Conservation (phyloP, 30 jellyfish, hydroid and myxozoan species). For the Cassiopea xamachana region DNA sequence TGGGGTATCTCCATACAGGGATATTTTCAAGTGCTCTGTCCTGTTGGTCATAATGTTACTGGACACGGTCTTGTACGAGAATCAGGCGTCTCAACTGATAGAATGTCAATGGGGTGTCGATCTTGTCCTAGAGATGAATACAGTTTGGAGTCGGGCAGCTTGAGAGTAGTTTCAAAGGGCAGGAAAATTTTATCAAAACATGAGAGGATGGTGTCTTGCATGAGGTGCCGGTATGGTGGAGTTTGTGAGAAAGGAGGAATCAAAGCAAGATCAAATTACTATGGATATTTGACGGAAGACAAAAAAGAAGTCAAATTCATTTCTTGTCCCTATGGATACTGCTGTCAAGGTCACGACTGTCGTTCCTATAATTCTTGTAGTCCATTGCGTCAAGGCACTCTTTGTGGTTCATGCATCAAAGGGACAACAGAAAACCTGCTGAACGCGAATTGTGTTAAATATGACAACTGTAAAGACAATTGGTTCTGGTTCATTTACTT, state of each 20-base stretch:
- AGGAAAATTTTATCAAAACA: conserved; percentile 21
- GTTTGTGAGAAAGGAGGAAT: conserved; percentile 85
- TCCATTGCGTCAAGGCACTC: conserved; percentile 55
- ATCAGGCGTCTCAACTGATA: conserved; percentile 49
- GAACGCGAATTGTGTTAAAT: conserved; percentile 76
- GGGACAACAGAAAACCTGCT: conserved; percentile 88
- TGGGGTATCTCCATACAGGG: conserved; percentile 85
- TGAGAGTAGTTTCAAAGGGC: conserved; percentile 43
- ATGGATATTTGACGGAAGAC: conserved; percentile 77
- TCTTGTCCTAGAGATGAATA: conserved; percentile 86
- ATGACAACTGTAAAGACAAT: conserved; percentile 67
- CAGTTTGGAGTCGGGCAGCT: conserved; percentile 83
- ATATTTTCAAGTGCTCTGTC: conserved; percentile 78
- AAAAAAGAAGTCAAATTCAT: conserved; percentile 75
- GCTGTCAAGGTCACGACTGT: conserved; percentile 87
- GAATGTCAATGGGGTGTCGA: conserved; percentile 83
- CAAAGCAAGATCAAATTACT: conserved; percentile 83
- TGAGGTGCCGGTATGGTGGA: conserved; percentile 92
- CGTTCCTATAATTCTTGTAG: conserved; percentile 81
- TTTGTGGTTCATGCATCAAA: conserved; percentile 87
- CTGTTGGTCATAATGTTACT: conserved; percentile 89
- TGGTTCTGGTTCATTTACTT: conserved; percentile 95
- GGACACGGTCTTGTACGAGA: conserved; percentile 82
- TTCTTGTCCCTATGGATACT: conserved; percentile 92
- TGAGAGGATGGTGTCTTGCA: conserved; percentile 66